These are phyloP conservation scores for Stenoptilia bipunctidactyla DNA, from an alignment of 2,888 invertebrate species.

Conservation along the genomic window DNA sequence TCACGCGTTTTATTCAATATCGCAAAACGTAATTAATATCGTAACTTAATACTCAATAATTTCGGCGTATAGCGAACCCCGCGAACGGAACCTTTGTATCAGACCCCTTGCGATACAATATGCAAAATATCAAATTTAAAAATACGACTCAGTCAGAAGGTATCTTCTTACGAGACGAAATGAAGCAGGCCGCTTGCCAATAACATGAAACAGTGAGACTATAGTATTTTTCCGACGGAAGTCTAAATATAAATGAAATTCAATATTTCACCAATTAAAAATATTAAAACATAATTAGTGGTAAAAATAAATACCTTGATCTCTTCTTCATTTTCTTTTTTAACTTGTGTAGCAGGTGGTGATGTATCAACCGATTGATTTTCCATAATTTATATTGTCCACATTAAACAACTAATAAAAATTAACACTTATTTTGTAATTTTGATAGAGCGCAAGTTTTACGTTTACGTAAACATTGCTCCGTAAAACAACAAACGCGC, in stretches of 20 bases:
- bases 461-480: slow-evolving; percentile 52
- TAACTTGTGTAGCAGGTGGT: slow-evolving; percentile 58
- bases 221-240: slow-evolving; percentile 51
- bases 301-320: slow-evolving; percentile 73
- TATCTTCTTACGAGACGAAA: slow-evolving; percentile 52
- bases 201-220: slow-evolving; percentile 44
- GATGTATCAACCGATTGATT: background rate
- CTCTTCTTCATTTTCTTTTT: slow-evolving; percentile 82
- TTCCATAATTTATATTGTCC: slow-evolving; percentile 15
- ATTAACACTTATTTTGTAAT: slow-evolving; percentile 18
- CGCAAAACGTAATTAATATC: slow-evolving; percentile 68
- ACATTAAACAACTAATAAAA: slow-evolving; percentile 14
- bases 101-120: slow-evolving; percentile 32
- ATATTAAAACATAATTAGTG: background rate
- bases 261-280: background rate
- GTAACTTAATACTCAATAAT: slow-evolving; percentile 59
- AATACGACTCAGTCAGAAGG: slow-evolving; percentile 46
- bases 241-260: slow-evolving; percentile 21
- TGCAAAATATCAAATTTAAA: slow-evolving; percentile 60
- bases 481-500: slow-evolving; percentile 7
- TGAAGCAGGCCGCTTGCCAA: slow-evolving; percentile 58
- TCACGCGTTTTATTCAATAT: slow-evolving; percentile 69
- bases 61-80: slow-evolving; percentile 48
- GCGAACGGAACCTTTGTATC: slow-evolving; percentile 34
- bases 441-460: slow-evolving; percentile 25